Base-by-base conservation (phyloP, 2,797 vertebrate genomes). In the Apogon hyalosoma region DNA sequence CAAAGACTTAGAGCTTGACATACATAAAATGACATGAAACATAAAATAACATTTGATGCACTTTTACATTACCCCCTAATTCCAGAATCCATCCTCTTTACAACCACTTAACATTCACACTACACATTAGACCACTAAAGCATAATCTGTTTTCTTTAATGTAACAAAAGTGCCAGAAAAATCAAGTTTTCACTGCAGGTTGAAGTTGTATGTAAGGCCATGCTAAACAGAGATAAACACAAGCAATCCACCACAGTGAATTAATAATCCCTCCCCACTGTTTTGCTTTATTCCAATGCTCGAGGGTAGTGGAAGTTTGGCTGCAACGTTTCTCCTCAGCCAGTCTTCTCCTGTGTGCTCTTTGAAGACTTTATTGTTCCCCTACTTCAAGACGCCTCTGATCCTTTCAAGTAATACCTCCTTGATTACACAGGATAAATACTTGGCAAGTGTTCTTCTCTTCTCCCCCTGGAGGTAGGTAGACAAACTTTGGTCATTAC, bases 401-500 rank as follows among this genome's bases (percentile, higher is more conserved):
- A 77, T 69, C 64, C 71, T 80, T 87, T 71, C 77, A 80, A 74
- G 72, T 62, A 71, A 83, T 65, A 50, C 63, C 65, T 84, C 38
- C 67, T 74, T 90, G 79, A 86, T 86, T 81, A 65, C 41, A 64
- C 31, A 16, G 63, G 68, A 87, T 78, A 85, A 84, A 83, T 73
- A 85, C 75, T 80, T 73, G 77, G 69, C 70, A 80, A 64, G 58
- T 63, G 38, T 77, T 72, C 75, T 42, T 68, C 66, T 74, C 38
- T 21, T 18, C 11, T 24, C 4, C 3, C 46, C 60, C 77, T 51
- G 1, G 18, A 81, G 83, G 74, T 77, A 77, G 49, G 68, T 38
- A 84, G 61, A 74, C 52, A 76, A 84, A 83, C 80, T 79, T 85
- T 73, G 56, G 50, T 69, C 73, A 91, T 93, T 88, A 84, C 52